Evolutionary conservation across 2,888 invertebrate genomes (phyloP), one percentile per base, ranked within the genome.

Genomic region (Sialis lutaria): DNA sequence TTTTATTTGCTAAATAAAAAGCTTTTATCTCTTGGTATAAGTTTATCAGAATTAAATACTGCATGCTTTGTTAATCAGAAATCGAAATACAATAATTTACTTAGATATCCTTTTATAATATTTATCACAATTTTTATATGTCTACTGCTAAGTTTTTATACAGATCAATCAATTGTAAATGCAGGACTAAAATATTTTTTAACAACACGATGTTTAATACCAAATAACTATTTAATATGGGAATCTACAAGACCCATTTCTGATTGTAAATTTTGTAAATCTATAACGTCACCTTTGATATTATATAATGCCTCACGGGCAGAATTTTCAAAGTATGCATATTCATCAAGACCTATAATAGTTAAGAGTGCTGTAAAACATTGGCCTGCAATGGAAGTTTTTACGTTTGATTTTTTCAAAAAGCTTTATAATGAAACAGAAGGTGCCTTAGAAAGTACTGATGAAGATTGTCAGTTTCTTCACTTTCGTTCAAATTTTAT

Each of bases 141-240:
- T 32, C 32, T 40, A 10, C 32, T 45, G 8, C 39, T 45, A 30
- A 45, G 40, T 6, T 10, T 35, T 7, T 45, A 12, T 10, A 31
- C 31, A 40, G 39, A 45, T 40, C 32, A 22, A 6, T 35, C 50
- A 40, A 35, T 55, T 9, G 50, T 55, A 40, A 51, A 54, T 42
- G 42, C 50, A 22, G 44, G 57, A 41, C 40, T 54, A 44, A 55
- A 53, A 35, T 56, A 65, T 54, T 53, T 75, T 53, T 55, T 75
- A 54, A 73, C 75, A 56, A 69, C 76, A 53, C 74, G 85, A 58
- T 91, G 91, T 65, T 65, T 88, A 52, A 60, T 90, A 59, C 80
- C 83, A 53, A 86, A 84, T 64, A 89, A 89, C 69, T 86, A 84
- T 62, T 69, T 90, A 50, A 68, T 88, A 53, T 87, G 87, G 87